phyloP scores from a whole-genome alignment of 2,113 vertebrate genomes.

The Stictonetta naevosa region DNA sequence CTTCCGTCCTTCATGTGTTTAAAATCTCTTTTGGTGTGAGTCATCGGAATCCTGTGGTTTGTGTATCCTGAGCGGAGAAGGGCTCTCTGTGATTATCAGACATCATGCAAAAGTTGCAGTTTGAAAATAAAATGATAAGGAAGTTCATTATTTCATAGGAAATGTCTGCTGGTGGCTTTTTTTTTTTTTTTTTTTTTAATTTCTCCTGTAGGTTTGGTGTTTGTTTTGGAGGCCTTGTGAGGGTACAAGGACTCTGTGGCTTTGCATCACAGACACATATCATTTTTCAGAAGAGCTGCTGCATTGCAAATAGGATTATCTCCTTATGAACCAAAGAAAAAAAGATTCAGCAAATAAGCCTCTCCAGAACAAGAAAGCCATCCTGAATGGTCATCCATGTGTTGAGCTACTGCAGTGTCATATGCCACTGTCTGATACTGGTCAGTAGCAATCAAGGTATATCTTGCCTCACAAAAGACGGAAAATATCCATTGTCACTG shows the following conservation, averaged over 20 bases:
- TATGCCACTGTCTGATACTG: background rate
- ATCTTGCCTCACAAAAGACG: background rate
- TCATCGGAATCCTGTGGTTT: conserved; percentile 86
- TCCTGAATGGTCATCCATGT: background rate
- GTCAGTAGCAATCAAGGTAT: background rate
- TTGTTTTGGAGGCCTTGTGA: background rate
- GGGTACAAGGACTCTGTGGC: background rate
- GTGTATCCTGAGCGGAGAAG: conserved; percentile 80
- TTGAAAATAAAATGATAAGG: conserved; percentile 49
- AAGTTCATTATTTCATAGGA: conserved; percentile 65
- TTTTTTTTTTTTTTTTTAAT: conserved; percentile 1
- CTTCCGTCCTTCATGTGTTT: conserved; percentile 79
- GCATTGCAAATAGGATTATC: background rate
- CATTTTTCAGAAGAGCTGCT: background rate
- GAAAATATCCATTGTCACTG: background rate
- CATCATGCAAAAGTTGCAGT: conserved; percentile 54
- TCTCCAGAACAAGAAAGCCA: background rate
- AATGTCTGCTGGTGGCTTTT: background rate
- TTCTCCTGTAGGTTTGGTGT: background rate
- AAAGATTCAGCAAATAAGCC: background rate
- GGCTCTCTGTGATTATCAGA: conserved; percentile 64
- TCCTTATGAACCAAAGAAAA: background rate
- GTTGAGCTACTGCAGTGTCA: background rate
- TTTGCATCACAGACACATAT: background rate
- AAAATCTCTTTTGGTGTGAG: conserved; percentile 77